Evolutionary conservation across 2,888 invertebrate species (phyloP).

Genomic region (Ormyrus nitidulus): DNA sequence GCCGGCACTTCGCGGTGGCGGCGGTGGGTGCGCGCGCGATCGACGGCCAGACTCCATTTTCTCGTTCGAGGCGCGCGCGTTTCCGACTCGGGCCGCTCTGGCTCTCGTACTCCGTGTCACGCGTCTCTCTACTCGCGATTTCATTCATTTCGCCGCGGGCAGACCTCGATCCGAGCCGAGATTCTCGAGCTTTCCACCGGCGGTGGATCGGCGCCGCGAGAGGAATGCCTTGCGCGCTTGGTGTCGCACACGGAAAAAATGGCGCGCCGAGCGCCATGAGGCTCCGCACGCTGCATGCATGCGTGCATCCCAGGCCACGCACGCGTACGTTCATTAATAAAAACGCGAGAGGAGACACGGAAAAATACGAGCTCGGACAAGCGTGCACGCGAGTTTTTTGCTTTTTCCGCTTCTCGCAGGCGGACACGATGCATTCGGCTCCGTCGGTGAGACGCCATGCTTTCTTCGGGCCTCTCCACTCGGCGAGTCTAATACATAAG

Average conservation of each 20-base stretch:
- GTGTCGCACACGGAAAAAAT: conserved; percentile 48
- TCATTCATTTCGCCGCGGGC: too few species aligned
- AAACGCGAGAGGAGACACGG: too few species aligned
- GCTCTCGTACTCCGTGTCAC: too few species aligned
- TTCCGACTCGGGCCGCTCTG: too few species aligned
- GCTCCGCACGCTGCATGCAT: not conserved
- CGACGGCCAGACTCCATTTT: conserved; percentile 63
- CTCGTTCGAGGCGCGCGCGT: not conserved
- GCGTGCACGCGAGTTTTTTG: too few species aligned
- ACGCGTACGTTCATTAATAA: not conserved
- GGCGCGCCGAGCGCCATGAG: conserved; percentile 54
- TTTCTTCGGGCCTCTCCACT: too few species aligned
- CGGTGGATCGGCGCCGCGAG: conserved; percentile 70
- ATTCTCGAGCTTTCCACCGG: conserved; percentile 2
- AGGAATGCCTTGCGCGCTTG: conserved; percentile 68
- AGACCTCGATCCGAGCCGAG: too few species aligned
- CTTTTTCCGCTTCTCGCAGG: too few species aligned
- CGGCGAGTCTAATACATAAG: too few species aligned
- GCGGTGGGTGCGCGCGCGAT: conserved; percentile 62
- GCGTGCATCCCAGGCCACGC: conserved; percentile 61
- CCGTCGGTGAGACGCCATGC: not conserved
- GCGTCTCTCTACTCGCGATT: too few species aligned
- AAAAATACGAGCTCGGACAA: too few species aligned
- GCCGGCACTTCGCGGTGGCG: conserved; percentile 37
- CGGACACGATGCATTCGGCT: too few species aligned